Evolutionary conservation across 2,888 invertebrate species (phyloP).

Genomic region (Thalpophila matura): DNA sequence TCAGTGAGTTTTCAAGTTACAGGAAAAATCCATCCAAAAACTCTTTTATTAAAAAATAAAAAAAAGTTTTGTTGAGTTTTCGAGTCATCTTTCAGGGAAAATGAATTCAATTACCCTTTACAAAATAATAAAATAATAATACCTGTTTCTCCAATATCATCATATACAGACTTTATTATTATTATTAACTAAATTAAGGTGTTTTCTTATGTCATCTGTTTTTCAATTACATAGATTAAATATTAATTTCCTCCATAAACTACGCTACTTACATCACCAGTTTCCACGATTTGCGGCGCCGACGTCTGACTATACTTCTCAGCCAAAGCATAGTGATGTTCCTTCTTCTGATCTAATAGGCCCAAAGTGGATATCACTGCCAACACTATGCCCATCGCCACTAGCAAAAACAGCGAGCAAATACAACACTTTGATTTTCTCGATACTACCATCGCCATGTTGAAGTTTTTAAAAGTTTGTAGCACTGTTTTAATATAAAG

Average conservation of each 20-base stretch:
- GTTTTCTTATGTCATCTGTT: too few species aligned
- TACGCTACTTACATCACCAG: slow-evolving; percentile 71
- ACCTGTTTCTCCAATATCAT: slow-evolving; percentile 59
- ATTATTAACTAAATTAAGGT: neutral
- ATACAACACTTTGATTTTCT: slow-evolving; percentile 80
- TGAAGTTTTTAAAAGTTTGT: slow-evolving; percentile 48
- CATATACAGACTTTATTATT: neutral
- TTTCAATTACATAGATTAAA: neutral
- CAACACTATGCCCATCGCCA: slow-evolving; percentile 77
- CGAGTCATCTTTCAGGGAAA: neutral
- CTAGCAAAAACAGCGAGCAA: slow-evolving; percentile 74
- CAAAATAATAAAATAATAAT: neutral
- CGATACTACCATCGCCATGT: slow-evolving; percentile 86
- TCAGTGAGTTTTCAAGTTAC: too few species aligned
- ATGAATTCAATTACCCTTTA: neutral
- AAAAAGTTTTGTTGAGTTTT: neutral
- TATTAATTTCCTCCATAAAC: neutral
- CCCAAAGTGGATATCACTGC: slow-evolving; percentile 79
- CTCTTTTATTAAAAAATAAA: neutral
- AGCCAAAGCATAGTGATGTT: slow-evolving; percentile 72
- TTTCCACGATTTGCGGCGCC: slow-evolving; percentile 66
- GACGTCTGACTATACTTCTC: slow-evolving; percentile 77
- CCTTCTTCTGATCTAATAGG: slow-evolving; percentile 65
- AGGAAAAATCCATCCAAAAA: too few species aligned
- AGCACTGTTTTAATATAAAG: slow-evolving; percentile 31